Evolutionary conservation across 1,140 invertebrate species (phyloP).

Genomic region (Ylistrum balloti): DNA sequence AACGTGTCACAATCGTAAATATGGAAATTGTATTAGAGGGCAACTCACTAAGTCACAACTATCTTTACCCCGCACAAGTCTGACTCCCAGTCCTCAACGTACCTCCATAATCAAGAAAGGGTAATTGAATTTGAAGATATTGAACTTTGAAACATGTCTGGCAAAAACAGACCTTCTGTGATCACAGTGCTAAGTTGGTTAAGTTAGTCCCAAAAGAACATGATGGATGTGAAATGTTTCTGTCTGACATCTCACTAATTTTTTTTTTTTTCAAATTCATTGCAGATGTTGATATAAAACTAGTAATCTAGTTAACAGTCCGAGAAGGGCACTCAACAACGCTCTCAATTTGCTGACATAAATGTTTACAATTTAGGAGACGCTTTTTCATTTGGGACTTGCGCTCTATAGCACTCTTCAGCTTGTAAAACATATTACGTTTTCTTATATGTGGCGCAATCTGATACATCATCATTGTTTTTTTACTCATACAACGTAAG

Average conservation of each 20-base stretch:
- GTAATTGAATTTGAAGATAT: not conserved
- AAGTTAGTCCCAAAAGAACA: not conserved
- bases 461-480: too few species aligned
- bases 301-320: too few species aligned
- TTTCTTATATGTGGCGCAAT: too few species aligned
- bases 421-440: too few species aligned
- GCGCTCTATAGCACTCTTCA: too few species aligned
- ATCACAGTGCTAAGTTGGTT: not conserved
- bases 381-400: too few species aligned
- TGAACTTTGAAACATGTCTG: not conserved
- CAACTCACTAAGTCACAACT: not conserved
- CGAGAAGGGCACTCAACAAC: not conserved
- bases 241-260: not conserved
- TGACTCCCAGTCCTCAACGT: not conserved
- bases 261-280: too few species aligned
- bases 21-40: not conserved
- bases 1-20: not conserved
- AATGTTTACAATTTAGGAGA: too few species aligned
- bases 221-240: not conserved
- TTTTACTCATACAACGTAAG: too few species aligned
- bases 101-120: not conserved
- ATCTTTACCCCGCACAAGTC: not conserved
- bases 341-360: too few species aligned
- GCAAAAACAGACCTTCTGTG: not conserved
- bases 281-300: too few species aligned